These are phyloP conservation scores for Aerospiza tachiro DNA, from an alignment of 2,797 vertebrate species.

Conservation along the genomic window DNA sequence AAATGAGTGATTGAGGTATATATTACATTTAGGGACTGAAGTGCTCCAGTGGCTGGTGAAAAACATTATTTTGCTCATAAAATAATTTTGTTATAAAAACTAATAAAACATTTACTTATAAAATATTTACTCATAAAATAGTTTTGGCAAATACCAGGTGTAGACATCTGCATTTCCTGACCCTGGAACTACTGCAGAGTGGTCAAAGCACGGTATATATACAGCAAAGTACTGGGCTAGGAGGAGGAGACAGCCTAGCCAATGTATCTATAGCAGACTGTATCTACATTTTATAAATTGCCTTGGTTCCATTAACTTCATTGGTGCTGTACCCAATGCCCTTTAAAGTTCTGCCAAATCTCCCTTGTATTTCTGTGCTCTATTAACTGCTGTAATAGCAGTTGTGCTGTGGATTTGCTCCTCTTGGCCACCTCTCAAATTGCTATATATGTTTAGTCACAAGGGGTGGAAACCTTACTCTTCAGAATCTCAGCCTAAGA, in stretches of 20 bases:
- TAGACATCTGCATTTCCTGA: neutral
- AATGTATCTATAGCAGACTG: neutral
- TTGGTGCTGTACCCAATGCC: neutral
- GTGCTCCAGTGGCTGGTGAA: neutral
- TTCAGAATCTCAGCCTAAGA: neutral
- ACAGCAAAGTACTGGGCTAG: neutral
- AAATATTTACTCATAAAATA: neutral
- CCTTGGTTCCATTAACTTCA: neutral
- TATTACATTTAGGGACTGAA: neutral
- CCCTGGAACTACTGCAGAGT: neutral
- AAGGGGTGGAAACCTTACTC: neutral
- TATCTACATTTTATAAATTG: neutral
- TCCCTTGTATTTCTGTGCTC: neutral
- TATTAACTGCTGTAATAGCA: neutral
- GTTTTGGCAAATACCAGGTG: neutral
- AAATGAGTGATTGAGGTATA: neutral
- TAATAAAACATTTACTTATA: neutral
- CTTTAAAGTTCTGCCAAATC: neutral
- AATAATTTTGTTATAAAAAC: neutral
- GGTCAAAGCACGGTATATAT: neutral
- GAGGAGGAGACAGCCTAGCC: neutral
- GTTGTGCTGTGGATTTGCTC: neutral
- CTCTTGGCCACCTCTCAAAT: neutral
- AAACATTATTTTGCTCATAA: neutral
- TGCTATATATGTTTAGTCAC: neutral